Evolutionary conservation across 2,113 vertebrate genomes (phyloP).

Genomic region (Stercorarius parasiticus): DNA sequence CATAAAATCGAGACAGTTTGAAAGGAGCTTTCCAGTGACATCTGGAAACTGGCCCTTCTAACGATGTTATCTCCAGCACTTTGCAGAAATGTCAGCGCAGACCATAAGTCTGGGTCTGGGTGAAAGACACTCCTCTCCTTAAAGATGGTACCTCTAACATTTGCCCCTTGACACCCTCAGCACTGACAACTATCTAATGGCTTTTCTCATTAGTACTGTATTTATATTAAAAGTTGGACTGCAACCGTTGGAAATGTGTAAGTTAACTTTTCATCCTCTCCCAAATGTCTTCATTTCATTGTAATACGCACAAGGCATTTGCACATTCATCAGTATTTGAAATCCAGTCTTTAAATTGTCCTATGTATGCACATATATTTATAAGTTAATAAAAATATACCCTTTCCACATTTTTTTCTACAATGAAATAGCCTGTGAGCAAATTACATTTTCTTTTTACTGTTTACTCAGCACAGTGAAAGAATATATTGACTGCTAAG

Average conservation of each 20-base stretch:
- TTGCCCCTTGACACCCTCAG: not conserved
- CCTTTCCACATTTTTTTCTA: conserved; percentile 10
- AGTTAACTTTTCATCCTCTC: not conserved
- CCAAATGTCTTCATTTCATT: not conserved
- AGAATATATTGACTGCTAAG: conserved; percentile 49
- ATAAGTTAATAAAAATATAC: conserved; percentile 57
- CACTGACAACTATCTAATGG: not conserved
- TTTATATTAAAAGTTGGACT: not conserved
- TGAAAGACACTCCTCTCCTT: not conserved
- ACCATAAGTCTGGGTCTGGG: not conserved
- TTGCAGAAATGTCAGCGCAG: not conserved
- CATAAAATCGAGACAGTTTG: not conserved
- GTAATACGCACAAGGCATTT: conserved; percentile 9
- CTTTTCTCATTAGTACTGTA: not conserved
- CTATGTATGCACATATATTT: conserved; percentile 62
- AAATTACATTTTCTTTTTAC: conserved; percentile 61
- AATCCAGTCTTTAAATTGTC: conserved; percentile 38
- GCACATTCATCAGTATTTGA: conserved; percentile 27
- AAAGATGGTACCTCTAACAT: not conserved
- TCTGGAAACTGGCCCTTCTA: not conserved
- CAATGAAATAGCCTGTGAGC: conserved; percentile 44
- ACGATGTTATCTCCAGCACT: not conserved
- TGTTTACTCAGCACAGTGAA: conserved; percentile 64
- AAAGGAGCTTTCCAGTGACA: not conserved
- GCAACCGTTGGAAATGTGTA: not conserved